These are phyloP conservation scores for Zaprionus taronus DNA, from an alignment of 1,140 invertebrate genomes.

Conservation along the genomic window DNA sequence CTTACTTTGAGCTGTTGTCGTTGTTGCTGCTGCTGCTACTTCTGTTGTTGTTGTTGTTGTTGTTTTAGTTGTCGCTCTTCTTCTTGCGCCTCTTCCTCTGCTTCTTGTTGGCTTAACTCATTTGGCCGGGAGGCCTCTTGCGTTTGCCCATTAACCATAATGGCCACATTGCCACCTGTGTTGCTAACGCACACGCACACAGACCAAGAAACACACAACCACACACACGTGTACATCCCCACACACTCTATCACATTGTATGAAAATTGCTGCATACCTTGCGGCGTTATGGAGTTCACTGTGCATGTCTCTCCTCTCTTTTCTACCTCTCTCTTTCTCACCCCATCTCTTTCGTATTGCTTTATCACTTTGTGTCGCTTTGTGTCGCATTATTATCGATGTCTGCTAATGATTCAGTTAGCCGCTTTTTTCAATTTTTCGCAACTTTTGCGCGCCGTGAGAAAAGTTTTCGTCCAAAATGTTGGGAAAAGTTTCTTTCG, in stretches of 20 bases:
- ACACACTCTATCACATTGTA: slow-evolving; percentile 13
- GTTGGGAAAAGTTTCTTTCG: slow-evolving; percentile 58
- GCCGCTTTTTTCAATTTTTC: slow-evolving; percentile 61
- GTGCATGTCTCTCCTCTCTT: not conserved
- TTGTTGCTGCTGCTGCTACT: slow-evolving; percentile 45
- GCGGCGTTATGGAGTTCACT: slow-evolving; percentile 44
- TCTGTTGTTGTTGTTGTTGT: slow-evolving; percentile 20
- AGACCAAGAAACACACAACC: not conserved
- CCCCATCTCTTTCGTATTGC: too few species aligned
- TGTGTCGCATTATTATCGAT: slow-evolving; percentile 43
- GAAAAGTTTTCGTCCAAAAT: slow-evolving; percentile 47
- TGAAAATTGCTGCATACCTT: slow-evolving; percentile 63
- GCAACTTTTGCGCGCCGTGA: slow-evolving; percentile 50
- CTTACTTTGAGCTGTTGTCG: slow-evolving; percentile 55
- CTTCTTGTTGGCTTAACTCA: slow-evolving; percentile 80
- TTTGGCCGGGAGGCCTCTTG: slow-evolving; percentile 65
- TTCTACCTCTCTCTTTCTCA: not conserved
- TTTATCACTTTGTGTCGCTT: not conserved
- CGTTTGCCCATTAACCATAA: slow-evolving; percentile 78
- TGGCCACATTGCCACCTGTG: slow-evolving; percentile 81
- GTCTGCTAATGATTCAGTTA: slow-evolving; percentile 54
- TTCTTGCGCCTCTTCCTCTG: slow-evolving; percentile 5
- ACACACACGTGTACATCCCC: not conserved
- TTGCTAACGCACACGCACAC: slow-evolving; percentile 53
- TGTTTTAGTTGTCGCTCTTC: slow-evolving; percentile 12